Evolutionary conservation across 2,113 vertebrate species (phyloP), one percentile per base, ranked within the genome.

Genomic region (Nothocercus julius): DNA sequence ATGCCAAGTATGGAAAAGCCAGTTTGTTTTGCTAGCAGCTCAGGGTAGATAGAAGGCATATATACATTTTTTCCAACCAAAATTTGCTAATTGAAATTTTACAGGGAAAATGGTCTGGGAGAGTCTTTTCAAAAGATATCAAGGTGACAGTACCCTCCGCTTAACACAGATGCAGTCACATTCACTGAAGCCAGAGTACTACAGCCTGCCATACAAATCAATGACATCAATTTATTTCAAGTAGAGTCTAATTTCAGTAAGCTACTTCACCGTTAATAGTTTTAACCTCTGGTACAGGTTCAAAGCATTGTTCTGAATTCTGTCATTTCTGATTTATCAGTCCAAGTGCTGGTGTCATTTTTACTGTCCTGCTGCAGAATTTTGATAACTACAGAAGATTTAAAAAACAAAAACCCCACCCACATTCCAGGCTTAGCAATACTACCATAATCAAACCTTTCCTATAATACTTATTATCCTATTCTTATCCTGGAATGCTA

Each of bases 71-170:
- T 94, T 89, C 90, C 94, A 91, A 96, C 87, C 91, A 97, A 96
- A 98, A 96, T 96, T 94, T 84, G 74, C 98, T 98, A 98, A 98
- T 98, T 98, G 98, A 98, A 98, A 98, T 98, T 98, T 98, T 98
- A 98, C 96, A 97, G 97, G 96, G 91, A 97, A 97, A 98, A 97
- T 94, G 84, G 96, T 93, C 86, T 96, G 97, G 95, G 96, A 97
- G 74, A 92, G 96, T 96, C 95, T 97, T 94, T 59, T 49, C 49
- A 89, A 93, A 94, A 93, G 91, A 95, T 96, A 92, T 89, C 94
- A 96, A 97, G 95, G 97, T 97, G 96, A 97, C 92, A 96, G 82
- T 92, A 85, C 80, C 92, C 95, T 97, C 97, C 95, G 93, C 85
- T 96, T 96, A 92, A 81, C 74, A 76, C 11, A 75, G 81, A 91